Evolutionary conservation across 2,888 invertebrate genomes (phyloP), one percentile per base, ranked within the genome.

Genomic region (Megamerina dolium): DNA sequence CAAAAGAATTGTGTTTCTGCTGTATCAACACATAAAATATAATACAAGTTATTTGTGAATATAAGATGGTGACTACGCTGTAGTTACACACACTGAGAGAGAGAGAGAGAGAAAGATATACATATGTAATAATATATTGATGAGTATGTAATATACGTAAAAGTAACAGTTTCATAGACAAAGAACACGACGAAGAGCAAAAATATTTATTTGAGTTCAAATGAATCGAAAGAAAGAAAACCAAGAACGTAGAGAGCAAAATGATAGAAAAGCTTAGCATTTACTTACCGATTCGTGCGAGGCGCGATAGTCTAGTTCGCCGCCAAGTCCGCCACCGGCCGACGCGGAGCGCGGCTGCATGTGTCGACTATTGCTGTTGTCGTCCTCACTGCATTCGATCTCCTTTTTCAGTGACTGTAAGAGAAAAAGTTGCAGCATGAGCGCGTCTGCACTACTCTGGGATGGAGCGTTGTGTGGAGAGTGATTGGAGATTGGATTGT

Each of bases 371-470:
- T 61, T 65, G 54, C 64, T 65, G 53, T 65, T 65, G 45, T 66
- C 66, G 44, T 88, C 87, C 60, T 88, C 89, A 60, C 81, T 80
- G 64, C 84, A 89, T 67, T 88, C 89, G 60, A 85, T 81, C 78
- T 90, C 89, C 75, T 90, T 90, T 72, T 90, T 90, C 64, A 90
- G 74, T 55, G 88, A 89, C 90, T 90, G 78, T 42, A 56, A 55
- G 12, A 33, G 23, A 32, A 13, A 47, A 52, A 50, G 46, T 45
- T 48, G 41, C 46, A 45, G 46, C 51, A 27, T 27, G 27, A 27
- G 27, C 27, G 27, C 27, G 48, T 50, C 50, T n/a, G n/a, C n/a
- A n/a, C n/a, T n/a, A n/a, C n/a, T n/a, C n/a, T n/a, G n/a, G n/a
- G n/a, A n/a, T n/a, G n/a, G n/a, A n/a, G n/a, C n/a, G n/a, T n/a